Evolutionary conservation across 2,113 vertebrate genomes (phyloP).

Genomic region (Chascanopsetta lugubris): DNA sequence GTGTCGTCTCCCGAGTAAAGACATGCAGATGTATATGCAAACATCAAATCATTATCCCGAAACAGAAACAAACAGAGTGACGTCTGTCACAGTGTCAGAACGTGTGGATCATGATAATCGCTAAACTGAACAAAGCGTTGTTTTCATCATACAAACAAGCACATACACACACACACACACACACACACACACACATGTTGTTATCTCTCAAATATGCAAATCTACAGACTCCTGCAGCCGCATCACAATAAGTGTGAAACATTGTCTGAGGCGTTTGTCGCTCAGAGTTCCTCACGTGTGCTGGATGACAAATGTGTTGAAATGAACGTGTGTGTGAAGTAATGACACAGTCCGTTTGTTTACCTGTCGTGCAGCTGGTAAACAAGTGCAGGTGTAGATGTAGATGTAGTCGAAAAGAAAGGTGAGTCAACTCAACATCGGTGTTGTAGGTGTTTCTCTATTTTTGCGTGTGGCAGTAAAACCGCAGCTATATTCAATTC

Average conservation of each 20-base stretch:
- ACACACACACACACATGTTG: not conserved
- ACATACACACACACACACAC: not conserved
- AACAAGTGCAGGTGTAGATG: too few species aligned
- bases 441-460: too few species aligned
- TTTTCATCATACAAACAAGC: not conserved
- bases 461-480: too few species aligned
- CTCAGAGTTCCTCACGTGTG: not conserved
- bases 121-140: not conserved
- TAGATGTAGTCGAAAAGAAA: too few species aligned
- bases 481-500: too few species aligned
- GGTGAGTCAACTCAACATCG: too few species aligned
- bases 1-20: constrained; percentile 30
- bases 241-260: not conserved
- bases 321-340: not conserved
- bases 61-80: constrained; percentile 16
- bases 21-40: constrained; percentile 56
- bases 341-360: not conserved
- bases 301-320: not conserved
- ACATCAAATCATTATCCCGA: constrained; percentile 49
- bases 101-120: too few species aligned
- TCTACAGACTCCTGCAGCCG: not conserved
- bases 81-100: not conserved
- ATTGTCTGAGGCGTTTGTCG: not conserved
- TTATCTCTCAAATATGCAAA: constrained; percentile 16
- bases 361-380: not conserved